Evolutionary conservation across 2,113 vertebrate genomes (phyloP).

Genomic region (Ranitomeya imitator): DNA sequence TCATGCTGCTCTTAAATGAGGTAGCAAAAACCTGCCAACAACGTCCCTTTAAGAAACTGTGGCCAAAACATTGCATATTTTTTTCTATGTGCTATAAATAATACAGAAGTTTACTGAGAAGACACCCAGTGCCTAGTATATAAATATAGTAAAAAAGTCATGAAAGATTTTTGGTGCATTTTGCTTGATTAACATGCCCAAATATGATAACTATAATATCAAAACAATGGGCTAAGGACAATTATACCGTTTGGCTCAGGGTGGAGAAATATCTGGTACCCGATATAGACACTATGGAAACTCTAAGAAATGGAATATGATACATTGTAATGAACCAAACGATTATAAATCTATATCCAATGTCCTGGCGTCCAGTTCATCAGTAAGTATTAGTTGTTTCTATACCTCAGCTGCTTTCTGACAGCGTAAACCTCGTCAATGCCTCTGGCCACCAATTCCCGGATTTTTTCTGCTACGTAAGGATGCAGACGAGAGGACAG

Average conservation of each 20-base stretch:
- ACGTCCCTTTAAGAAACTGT: too few species aligned
- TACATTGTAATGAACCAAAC: too few species aligned
- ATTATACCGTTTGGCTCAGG: neutral
- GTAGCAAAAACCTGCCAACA: too few species aligned
- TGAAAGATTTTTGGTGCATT: too few species aligned
- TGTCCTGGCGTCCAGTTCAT: neutral
- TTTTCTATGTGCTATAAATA: too few species aligned
- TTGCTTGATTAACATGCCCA: too few species aligned
- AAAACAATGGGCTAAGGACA: neutral
- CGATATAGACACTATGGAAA: neutral
- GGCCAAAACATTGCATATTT: too few species aligned
- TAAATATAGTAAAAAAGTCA: too few species aligned
- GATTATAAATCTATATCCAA: neutral
- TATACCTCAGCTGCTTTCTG: constrained; percentile 85
- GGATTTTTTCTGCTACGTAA: constrained; percentile 81
- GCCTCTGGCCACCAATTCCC: constrained; percentile 80
- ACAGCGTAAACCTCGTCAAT: constrained; percentile 82
- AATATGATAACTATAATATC: neutral
- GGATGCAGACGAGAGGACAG: constrained; percentile 82
- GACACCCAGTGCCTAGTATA: too few species aligned
- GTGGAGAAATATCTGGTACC: neutral
- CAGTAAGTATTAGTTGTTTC: neutral
- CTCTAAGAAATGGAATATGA: neutral
- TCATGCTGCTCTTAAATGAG: too few species aligned
- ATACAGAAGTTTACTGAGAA: too few species aligned